These are phyloP conservation scores for Drosophila formosana DNA, from an alignment of 2,888 invertebrate species.

Conservation along the genomic window DNA sequence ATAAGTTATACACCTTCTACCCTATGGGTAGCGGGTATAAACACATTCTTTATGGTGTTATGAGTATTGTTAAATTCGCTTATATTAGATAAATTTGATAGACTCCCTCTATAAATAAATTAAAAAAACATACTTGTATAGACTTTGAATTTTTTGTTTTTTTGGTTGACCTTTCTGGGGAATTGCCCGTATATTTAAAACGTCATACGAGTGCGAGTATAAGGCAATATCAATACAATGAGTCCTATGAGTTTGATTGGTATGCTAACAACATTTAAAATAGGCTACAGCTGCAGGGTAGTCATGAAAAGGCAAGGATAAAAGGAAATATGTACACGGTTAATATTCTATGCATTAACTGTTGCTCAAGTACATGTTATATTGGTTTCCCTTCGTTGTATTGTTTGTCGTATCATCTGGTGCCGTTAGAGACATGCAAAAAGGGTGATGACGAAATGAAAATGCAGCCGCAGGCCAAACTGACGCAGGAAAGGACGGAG, in stretches of 20 bases:
- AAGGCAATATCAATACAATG: slow-evolving; percentile 20
- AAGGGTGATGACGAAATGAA: slow-evolving; percentile 43
- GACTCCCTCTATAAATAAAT: too few species aligned
- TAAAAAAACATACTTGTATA: too few species aligned
- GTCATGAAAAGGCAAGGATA: slow-evolving; percentile 2
- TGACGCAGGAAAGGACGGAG: slow-evolving; percentile 3
- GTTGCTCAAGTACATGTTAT: slow-evolving; percentile 38
- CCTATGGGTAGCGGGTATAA: too few species aligned
- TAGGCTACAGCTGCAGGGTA: slow-evolving; percentile 54
- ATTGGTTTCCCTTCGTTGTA: slow-evolving; percentile 13
- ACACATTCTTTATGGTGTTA: too few species aligned
- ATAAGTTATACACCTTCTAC: too few species aligned
- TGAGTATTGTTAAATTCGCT: too few species aligned
- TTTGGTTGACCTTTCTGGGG: too few species aligned
- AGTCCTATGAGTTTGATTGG: slow-evolving; percentile 33
- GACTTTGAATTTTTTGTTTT: too few species aligned
- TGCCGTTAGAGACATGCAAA: slow-evolving; percentile 34
- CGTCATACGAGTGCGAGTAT: background rate
- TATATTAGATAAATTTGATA: too few species aligned
- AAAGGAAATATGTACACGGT: slow-evolving; percentile 27
- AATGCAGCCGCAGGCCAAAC: slow-evolving; percentile 60
- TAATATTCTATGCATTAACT: slow-evolving; percentile 75
- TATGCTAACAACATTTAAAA: slow-evolving; percentile 31
- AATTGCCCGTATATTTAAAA: too few species aligned
- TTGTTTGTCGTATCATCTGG: slow-evolving; percentile 6